Conservation (phyloP, 2,113 vertebrate species). For the Mus musculus region GRCm39 chr9:41380501-41381000, state of each 20-base stretch:
- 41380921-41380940: not conserved
- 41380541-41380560: not conserved
- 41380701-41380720: not conserved
- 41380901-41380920: not conserved
- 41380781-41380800: not conserved
- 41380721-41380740: not conserved
- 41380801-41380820: not conserved
- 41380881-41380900: not conserved
- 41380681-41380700: not conserved
- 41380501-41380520: not conserved
- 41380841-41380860: not conserved
- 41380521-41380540: not conserved
- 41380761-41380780: constrained; percentile 34
- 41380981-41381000: not conserved
- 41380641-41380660: not conserved
- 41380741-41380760: not conserved
- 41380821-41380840: not conserved
- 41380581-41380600: not conserved
- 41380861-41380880: not conserved
- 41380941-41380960: not conserved
- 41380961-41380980: constrained; percentile 5
- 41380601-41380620: not conserved
- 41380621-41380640: not conserved
- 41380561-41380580: not conserved
- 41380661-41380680: not conserved